These are phyloP conservation scores for Diacarnus erythraeanus DNA, from an alignment of 37 sponge, comb jelly and placozoan genomes.

Conservation along the genomic window DNA sequence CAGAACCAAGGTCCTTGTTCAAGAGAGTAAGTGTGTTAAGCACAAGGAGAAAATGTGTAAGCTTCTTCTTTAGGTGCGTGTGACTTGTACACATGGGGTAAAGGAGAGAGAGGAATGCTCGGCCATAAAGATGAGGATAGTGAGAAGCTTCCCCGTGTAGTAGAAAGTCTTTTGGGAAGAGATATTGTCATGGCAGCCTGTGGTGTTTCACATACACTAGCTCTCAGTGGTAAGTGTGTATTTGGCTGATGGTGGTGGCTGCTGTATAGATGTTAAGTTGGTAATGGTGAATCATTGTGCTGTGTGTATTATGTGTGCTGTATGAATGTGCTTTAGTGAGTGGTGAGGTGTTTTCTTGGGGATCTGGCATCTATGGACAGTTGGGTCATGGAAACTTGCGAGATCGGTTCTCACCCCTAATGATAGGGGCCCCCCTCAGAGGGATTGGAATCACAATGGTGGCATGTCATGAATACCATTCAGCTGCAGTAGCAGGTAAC, in stretches of 20 bases:
- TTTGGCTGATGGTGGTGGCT: not conserved
- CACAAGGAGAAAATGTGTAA: not conserved
- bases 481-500: slow-evolving; percentile 83
- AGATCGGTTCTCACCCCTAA: slow-evolving; percentile 85
- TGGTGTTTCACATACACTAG: slow-evolving; percentile 68
- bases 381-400: slow-evolving; percentile 90
- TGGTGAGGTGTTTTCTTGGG: slow-evolving; percentile 91
- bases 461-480: slow-evolving; percentile 82
- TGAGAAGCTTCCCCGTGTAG: slow-evolving; percentile 68
- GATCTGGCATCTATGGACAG: slow-evolving; percentile 83
- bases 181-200: slow-evolving; percentile 71
- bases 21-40: slow-evolving; percentile 44
- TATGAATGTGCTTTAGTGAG: slow-evolving; percentile 20
- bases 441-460: slow-evolving; percentile 59
- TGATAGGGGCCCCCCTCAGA: slow-evolving; percentile 70
- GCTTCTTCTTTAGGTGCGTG: slow-evolving; percentile 44
- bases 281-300: not conserved
- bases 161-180: slow-evolving; percentile 79
- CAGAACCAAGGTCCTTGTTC: slow-evolving; percentile 33
- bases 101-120: slow-evolving; percentile 70
- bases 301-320: not conserved
- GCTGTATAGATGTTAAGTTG: not conserved
- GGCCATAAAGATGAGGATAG: slow-evolving; percentile 86
- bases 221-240: slow-evolving; percentile 79
- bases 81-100: slow-evolving; percentile 93